Conservation (phyloP, 2,888 invertebrate genomes). For the Acleris sparsana region DNA sequence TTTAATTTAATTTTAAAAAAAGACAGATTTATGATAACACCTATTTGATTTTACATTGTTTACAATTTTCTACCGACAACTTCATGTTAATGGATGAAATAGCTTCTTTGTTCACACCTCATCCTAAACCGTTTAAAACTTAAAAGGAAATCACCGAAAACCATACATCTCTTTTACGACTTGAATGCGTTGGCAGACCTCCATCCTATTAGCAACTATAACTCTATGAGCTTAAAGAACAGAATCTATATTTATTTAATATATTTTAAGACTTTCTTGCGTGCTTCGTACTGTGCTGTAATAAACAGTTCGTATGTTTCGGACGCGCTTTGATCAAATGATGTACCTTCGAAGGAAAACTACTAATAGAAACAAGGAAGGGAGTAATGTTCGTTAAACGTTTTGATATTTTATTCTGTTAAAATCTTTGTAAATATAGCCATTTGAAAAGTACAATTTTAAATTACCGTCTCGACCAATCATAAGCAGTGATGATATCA, state of each 20-base stretch:
- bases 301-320: constrained; percentile 22
- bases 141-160: constrained; percentile 21
- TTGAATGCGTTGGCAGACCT: constrained; percentile 12
- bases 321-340: constrained; percentile 25
- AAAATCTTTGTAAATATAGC: no score
- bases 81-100: neutral
- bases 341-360: constrained; percentile 4
- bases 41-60: no score
- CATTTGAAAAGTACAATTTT: no score
- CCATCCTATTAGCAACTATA: constrained; percentile 3
- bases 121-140: constrained; percentile 26
- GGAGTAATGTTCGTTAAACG: neutral
- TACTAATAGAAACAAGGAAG: neutral
- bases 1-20: no score
- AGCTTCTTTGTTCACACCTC: constrained; percentile 12
- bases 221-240: neutral
- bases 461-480: no score
- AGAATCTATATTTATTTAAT: neutral
- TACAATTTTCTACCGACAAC: no score
- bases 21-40: no score
- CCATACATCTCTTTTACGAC: constrained; percentile 29
- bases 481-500: no score
- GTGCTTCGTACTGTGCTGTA: neutral
- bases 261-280: neutral
- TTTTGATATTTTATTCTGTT: no score